Conservation (phyloP, 2,797 vertebrate genomes). For the Danio jaintianensis region DNA sequence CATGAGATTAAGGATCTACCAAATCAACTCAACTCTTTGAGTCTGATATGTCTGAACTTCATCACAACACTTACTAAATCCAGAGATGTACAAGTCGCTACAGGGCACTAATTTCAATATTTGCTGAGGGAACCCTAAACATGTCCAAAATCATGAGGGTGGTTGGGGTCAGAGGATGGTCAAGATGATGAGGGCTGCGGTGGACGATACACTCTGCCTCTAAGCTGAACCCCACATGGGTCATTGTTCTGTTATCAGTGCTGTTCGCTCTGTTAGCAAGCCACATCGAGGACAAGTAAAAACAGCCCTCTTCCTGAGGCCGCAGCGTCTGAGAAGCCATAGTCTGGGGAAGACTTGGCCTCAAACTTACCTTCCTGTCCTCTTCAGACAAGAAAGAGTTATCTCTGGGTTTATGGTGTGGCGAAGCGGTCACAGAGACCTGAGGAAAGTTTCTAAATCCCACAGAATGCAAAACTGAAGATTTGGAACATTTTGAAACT, state of each 20-base stretch:
- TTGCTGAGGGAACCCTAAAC: slow-evolving; percentile 8
- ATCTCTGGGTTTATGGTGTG: slow-evolving; percentile 45
- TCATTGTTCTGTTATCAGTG: slow-evolving; percentile 65
- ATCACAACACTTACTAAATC: neutral
- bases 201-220: slow-evolving; percentile 26
- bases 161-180: slow-evolving; percentile 30
- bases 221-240: slow-evolving; percentile 44
- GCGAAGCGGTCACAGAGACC: slow-evolving; percentile 51
- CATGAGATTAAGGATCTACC: neutral
- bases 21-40: slow-evolving; percentile 28
- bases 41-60: too few species aligned
- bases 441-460: slow-evolving; percentile 21
- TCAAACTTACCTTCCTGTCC: slow-evolving; percentile 76
- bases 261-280: slow-evolving; percentile 46
- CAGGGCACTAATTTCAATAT: slow-evolving; percentile 27
- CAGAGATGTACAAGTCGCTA: neutral
- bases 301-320: slow-evolving; percentile 65
- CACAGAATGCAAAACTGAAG: slow-evolving; percentile 19
- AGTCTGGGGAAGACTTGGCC: slow-evolving; percentile 57
- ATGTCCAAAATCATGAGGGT: neutral
- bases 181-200: slow-evolving; percentile 5
- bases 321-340: slow-evolving; percentile 52
- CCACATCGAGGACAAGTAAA: slow-evolving; percentile 59
- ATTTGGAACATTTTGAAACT: neutral
- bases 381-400: slow-evolving; percentile 58